phyloP scores from a whole-genome alignment of 2,888 invertebrate genomes.

The Galeopsomyia nigrocyanea region DNA sequence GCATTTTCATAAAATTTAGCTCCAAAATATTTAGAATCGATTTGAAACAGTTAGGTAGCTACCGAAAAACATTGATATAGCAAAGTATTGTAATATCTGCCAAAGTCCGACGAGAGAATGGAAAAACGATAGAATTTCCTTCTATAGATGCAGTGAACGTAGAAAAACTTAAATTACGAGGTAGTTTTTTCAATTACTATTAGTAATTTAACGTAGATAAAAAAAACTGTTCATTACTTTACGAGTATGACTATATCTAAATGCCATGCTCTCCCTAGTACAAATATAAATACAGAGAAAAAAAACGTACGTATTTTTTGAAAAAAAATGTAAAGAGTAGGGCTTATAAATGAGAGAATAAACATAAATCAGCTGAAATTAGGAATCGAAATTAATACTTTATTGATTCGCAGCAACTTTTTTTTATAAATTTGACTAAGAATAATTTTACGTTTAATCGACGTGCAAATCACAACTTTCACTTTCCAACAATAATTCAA shows the following conservation, averaged over 20 bases:
- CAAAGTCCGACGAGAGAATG: too few relatives aligned
- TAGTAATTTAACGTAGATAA: slow-evolving; percentile 18
- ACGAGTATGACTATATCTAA: too few relatives aligned
- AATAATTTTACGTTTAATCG: not conserved
- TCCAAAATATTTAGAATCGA: too few relatives aligned
- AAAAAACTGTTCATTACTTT: not conserved
- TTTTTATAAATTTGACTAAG: slow-evolving; percentile 1
- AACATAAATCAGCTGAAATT: slow-evolving; percentile 8
- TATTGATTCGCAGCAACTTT: too few relatives aligned
- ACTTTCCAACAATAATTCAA: slow-evolving; percentile 8
- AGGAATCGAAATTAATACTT: slow-evolving; percentile 28
- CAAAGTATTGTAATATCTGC: too few relatives aligned
- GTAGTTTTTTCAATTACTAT: slow-evolving; percentile 12
- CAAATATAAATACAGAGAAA: slow-evolving; percentile 21
- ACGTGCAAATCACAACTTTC: not conserved
- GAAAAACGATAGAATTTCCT: too few relatives aligned
- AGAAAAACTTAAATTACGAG: not conserved
- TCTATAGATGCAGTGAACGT: too few relatives aligned
- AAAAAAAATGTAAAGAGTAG: not conserved
- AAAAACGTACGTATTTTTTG: slow-evolving; percentile 31
- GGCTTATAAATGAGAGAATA: slow-evolving; percentile 3
- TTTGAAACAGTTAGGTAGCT: too few relatives aligned
- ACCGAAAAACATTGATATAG: too few relatives aligned
- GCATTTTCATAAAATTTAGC: not conserved
- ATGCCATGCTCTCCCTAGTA: slow-evolving; percentile 16